Evolutionary conservation across 2,888 invertebrate genomes (phyloP), one percentile per base, ranked within the genome.

Genomic region (Gasteruption jaculator): DNA sequence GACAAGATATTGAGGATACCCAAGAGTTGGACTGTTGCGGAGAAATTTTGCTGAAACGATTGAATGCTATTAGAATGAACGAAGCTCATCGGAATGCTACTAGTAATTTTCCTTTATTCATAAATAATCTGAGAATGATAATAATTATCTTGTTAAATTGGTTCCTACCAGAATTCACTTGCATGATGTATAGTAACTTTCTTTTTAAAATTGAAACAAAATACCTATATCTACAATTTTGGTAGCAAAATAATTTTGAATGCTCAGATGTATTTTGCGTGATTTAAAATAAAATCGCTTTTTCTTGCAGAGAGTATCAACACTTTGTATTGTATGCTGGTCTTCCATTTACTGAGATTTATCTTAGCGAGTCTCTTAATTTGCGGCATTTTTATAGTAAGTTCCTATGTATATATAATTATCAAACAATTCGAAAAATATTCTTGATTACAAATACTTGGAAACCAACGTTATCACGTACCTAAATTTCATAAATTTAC

Each of bases 1-100:
- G 65, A 19, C 66, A 70, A 26, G 73, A 73, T 38, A 71, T 71
- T 4, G 71, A 71, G 46, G 73, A 73, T 43, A 69, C 67, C 15
- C 56, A 71, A 29, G 71, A 71, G 39, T 60, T 71, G 26, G 71
- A 71, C 46, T 68, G 65, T 14, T 44, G 70, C 33, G 65, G 68
- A 41, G 69, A 71, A 38, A 64, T 63, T 41, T 63, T 62, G 6
- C 65, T 65, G 2, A 63, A 62, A 53, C 66, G 63, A 43, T 64
- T 72, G 25, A 73, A 73, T 44, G 71, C 71, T 22, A 67, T 65
- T 18, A 65, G 64, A 43, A 68, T 74, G 63, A 69, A 71, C 35
- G 57, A 68, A 34, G 74, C 72, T 7, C 71, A 72, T 52, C 68
- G 71, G 33, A 65, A 73, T 37, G 73, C 72, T 25, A 64, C 65